A percentile compares a stretch with the other conserved stretches of the same genome.
Conservation (phyloP, 2,888 invertebrate species). For the Gonocerus acuteangulatus region DNA sequence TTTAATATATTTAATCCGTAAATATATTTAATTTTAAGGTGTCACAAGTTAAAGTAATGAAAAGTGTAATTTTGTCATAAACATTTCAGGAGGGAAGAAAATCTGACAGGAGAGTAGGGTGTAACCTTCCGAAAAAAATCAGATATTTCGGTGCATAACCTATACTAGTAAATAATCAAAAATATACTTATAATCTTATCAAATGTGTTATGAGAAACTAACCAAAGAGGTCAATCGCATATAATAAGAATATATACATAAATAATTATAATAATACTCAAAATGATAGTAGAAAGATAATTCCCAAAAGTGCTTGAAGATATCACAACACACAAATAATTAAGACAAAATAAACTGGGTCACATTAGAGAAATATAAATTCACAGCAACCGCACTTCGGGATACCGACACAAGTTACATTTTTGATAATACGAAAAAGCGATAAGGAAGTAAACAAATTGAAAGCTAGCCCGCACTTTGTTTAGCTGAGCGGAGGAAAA, state of each 20-base stretch:
- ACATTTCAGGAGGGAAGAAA: background rate
- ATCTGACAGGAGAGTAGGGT: background rate
- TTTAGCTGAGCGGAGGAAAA: slow-evolving; percentile 1
- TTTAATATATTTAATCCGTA: no score
- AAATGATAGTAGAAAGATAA: background rate
- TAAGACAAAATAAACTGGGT: background rate
- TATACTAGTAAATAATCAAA: background rate
- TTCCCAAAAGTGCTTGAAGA: slow-evolving; percentile 8
- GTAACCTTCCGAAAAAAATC: slow-evolving; percentile 13
- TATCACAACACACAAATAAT: background rate
- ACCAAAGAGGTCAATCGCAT: no score
- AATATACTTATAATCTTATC: background rate
- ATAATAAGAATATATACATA: no score
- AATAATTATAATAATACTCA: background rate
- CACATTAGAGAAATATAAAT: background rate
- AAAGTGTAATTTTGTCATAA: no score
- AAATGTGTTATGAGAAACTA: background rate
- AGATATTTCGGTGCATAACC: slow-evolving; percentile 13
- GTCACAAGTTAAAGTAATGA: no score
- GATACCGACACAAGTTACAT: background rate
- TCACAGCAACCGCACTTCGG: background rate
- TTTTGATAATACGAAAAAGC: background rate
- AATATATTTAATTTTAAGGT: no score
- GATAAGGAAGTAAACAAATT: slow-evolving; percentile 6
- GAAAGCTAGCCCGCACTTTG: background rate